phyloP scores from a whole-genome alignment of 2,113 vertebrate species.

The Psittacula cyanocephala region DNA sequence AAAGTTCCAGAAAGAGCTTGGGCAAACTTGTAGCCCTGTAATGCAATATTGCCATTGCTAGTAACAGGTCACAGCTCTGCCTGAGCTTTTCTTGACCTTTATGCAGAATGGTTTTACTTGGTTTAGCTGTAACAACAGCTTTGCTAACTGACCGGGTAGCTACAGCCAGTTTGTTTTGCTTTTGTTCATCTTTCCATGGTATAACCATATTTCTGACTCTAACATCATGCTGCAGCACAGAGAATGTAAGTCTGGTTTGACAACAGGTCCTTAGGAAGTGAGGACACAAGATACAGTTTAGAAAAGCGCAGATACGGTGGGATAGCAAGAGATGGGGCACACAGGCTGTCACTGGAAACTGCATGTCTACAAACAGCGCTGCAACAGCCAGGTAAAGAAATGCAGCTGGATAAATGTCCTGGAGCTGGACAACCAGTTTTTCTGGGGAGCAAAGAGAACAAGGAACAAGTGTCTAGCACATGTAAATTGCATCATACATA shows the following conservation, averaged over 20 bases:
- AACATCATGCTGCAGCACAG: background rate
- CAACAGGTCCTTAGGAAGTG: background rate
- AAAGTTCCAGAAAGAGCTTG: background rate
- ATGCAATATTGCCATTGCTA: background rate
- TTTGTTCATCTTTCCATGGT: background rate
- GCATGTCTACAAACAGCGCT: background rate
- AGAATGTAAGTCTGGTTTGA: background rate
- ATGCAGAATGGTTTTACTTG: background rate
- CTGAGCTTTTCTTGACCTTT: background rate
- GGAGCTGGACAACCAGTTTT: background rate
- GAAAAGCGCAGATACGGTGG: background rate
- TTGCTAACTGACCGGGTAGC: background rate
- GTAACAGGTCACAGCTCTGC: background rate
- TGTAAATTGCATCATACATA: background rate
- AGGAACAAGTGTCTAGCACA: background rate
- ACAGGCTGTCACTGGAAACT: background rate
- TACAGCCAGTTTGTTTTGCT: background rate
- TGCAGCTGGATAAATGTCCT: background rate
- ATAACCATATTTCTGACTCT: background rate
- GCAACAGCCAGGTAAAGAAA: background rate
- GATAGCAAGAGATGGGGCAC: background rate
- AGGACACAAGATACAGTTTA: background rate
- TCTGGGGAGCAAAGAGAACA: background rate
- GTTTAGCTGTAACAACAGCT: background rate
- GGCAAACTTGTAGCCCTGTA: background rate